phyloP scores from a whole-genome alignment of 2,888 invertebrate species.

The Isoperla grammatica region DNA sequence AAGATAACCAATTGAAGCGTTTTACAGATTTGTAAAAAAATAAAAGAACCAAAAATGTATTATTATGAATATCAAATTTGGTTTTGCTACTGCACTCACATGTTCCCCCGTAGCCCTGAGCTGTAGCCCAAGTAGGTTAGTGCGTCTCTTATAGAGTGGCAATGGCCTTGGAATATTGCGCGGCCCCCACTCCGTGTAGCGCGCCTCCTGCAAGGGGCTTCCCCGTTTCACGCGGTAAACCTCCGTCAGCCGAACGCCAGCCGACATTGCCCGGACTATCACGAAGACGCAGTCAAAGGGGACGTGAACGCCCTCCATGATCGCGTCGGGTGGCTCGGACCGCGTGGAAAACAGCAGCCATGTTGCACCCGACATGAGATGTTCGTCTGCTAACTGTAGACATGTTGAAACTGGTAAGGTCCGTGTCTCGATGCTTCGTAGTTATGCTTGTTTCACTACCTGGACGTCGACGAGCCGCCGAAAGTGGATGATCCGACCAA shows the following conservation, averaged over 20 bases:
- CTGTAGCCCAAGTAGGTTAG: background rate
- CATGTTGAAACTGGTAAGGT: too few relatives aligned
- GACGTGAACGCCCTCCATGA: background rate
- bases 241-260: background rate
- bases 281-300: conserved; percentile 12
- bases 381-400: too few relatives aligned
- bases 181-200: background rate
- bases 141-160: conserved; percentile 2
- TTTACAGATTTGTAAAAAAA: too few relatives aligned
- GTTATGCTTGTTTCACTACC: too few relatives aligned
- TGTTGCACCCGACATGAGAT: background rate
- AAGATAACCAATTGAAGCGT: too few relatives aligned
- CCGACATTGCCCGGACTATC: background rate
- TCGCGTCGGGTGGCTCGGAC: background rate
- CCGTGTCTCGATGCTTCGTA: too few relatives aligned
- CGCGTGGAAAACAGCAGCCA: background rate
- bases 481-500: too few relatives aligned
- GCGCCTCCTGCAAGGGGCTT: background rate
- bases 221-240: conserved; percentile 2
- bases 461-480: too few relatives aligned
- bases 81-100: background rate
- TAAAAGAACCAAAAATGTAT: too few relatives aligned
- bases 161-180: background rate
- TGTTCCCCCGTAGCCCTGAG: background rate
- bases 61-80: too few relatives aligned